A percentile compares a stretch with the other conserved stretches of the same genome.
Conservation (phyloP, 2,113 vertebrate genomes). For the Istiophorus platypterus region DNA sequence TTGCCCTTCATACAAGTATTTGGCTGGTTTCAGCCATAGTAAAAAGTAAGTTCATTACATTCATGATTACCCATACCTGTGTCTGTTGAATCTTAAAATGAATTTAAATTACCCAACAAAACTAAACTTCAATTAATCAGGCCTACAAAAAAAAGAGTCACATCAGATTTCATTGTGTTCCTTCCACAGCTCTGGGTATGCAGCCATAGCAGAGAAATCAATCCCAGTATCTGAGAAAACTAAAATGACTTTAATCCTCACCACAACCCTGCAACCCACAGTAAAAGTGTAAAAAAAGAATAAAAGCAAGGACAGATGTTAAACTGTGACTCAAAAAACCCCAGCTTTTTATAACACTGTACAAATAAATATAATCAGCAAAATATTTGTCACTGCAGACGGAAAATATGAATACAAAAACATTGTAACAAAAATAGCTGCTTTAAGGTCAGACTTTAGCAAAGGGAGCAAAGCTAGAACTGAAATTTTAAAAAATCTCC, state of each 20-base stretch:
- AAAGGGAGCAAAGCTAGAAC: not conserved
- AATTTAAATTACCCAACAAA: not conserved
- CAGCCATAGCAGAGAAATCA: not conserved
- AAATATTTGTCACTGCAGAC: not conserved
- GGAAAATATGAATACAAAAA: not conserved
- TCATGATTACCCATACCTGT: not conserved
- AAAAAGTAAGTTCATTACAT: not conserved
- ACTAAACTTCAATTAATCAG: not conserved
- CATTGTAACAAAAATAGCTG: slow-evolving; percentile 1
- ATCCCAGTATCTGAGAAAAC: too few species aligned
- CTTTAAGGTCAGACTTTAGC: not conserved
- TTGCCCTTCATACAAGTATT: too few species aligned
- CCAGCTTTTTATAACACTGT: not conserved
- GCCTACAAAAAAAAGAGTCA: too few species aligned
- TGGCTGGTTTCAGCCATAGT: too few species aligned
- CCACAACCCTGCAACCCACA: not conserved
- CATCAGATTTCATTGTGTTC: too few species aligned
- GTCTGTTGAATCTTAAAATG: not conserved
- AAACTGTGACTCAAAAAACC: not conserved
- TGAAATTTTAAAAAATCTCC: not conserved
- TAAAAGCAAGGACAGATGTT: not conserved
- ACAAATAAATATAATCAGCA: slow-evolving; percentile 37
- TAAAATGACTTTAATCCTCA: not conserved
- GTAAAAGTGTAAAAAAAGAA: fast-evolving
- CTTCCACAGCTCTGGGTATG: too few species aligned